Evolutionary conservation across 2,113 vertebrate genomes (phyloP).

Genomic region (Megaceryle torquata): DNA sequence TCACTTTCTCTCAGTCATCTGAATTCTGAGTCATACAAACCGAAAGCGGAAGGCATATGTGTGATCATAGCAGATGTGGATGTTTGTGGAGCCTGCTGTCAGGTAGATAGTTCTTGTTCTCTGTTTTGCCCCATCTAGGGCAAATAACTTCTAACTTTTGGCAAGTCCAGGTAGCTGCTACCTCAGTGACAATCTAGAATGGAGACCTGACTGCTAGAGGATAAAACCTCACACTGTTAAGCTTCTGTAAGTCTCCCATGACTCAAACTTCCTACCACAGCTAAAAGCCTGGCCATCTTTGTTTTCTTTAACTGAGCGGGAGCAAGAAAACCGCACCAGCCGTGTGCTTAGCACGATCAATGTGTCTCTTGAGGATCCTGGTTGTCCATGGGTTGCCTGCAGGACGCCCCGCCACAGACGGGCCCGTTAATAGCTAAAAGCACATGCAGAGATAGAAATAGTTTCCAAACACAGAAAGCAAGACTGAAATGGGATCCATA

Average conservation of each 20-base stretch:
- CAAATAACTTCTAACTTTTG: neutral
- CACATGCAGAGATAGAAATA: neutral
- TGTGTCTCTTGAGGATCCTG: neutral
- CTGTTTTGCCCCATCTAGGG: neutral
- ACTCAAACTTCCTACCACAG: neutral
- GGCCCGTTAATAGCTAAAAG: neutral
- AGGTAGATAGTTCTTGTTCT: neutral
- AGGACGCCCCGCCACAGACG: neutral
- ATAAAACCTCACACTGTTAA: neutral
- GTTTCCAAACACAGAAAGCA: neutral
- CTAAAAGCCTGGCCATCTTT: constrained; percentile 11
- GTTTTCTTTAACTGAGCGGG: neutral
- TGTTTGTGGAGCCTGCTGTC: neutral
- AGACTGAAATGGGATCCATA: constrained; percentile 1
- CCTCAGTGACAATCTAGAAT: neutral
- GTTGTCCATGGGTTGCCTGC: neutral
- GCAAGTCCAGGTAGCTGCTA: neutral
- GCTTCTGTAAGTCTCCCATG: neutral
- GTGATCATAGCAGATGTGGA: constrained; percentile 10
- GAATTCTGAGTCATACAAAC: constrained; percentile 29
- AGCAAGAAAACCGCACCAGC: neutral
- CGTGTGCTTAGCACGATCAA: neutral
- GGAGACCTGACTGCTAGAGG: neutral
- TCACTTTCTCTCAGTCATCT: constrained; percentile 43
- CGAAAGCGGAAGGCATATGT: neutral